Percentiles rank a stretch among this genome's conserved stretches.
Conservation (phyloP, 2,888 invertebrate genomes). For the Dyspetes luteomarginatus region DNA sequence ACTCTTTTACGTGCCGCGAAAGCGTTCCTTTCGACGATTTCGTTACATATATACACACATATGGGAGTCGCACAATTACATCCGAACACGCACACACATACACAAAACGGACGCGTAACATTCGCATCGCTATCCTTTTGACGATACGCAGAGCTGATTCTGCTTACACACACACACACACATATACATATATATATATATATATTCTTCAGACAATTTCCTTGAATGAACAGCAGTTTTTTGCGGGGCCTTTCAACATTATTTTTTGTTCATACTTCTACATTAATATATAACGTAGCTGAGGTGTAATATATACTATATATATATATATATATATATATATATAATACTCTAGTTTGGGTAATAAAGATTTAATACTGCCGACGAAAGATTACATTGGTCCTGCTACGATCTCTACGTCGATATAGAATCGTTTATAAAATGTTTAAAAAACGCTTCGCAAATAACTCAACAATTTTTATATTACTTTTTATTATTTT, state of each 20-base stretch:
- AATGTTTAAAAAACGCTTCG: constrained; percentile 54
- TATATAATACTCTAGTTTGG: constrained; percentile 13
- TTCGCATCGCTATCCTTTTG: constrained; percentile 4
- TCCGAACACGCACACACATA: constrained; percentile 1
- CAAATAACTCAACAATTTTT: constrained; percentile 37
- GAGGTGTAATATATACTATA: constrained; percentile 12
- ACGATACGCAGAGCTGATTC: constrained; percentile 1
- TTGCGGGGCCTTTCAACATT: background rate
- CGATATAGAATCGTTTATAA: constrained; percentile 62
- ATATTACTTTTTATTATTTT: background rate
- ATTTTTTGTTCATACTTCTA: constrained; percentile 2
- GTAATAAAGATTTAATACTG: constrained; percentile 51
- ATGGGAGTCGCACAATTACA: background rate
- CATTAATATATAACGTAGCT: constrained; percentile 32
- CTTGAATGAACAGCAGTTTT: constrained; percentile 5
- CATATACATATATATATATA: background rate
- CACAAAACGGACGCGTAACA: too few relatives aligned
- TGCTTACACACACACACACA: background rate
- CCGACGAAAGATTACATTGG: constrained; percentile 56
- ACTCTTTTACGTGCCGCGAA: constrained; percentile 10
- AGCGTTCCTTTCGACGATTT: constrained; percentile 3
- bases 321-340: constrained; percentile 35
- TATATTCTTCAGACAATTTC: constrained; percentile 1
- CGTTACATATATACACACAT: constrained; percentile 44
- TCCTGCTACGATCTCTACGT: constrained; percentile 58